Evolutionary conservation across 2,797 vertebrate genomes (phyloP).

Genomic region (Alca torda): DNA sequence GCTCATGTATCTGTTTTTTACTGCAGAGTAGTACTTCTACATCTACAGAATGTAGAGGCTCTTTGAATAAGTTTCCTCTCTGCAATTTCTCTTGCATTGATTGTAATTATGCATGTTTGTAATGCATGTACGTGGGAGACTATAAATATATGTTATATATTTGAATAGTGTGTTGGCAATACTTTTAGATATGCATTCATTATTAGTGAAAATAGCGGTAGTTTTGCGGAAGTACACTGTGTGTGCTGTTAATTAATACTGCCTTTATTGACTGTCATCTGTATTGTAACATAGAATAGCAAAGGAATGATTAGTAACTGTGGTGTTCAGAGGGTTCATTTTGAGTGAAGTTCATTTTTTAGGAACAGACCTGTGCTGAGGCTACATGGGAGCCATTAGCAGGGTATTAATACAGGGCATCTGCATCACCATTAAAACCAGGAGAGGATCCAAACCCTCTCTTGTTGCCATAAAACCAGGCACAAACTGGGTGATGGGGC

Average conservation of each 20-base stretch:
- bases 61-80: neutral
- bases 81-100: constrained; percentile 16
- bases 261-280: neutral
- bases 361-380: neutral
- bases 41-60: neutral
- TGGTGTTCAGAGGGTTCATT: neutral
- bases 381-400: neutral
- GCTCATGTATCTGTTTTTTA: neutral
- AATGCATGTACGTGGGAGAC: constrained; percentile 19
- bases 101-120: constrained; percentile 59
- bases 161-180: constrained; percentile 56
- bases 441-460: neutral
- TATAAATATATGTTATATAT: constrained; percentile 60
- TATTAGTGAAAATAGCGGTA: constrained; percentile 46
- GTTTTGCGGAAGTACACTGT: neutral
- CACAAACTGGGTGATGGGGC: neutral
- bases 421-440: neutral
- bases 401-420: neutral
- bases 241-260: constrained; percentile 7
- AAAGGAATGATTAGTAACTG: constrained; percentile 28
- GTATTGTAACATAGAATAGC: constrained; percentile 8
- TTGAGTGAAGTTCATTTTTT: neutral
- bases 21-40: constrained; percentile 7
- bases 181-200: constrained; percentile 46
- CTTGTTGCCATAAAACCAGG: neutral